Conservation (phyloP, 2,888 invertebrate species). For the Thalpophila matura region DNA sequence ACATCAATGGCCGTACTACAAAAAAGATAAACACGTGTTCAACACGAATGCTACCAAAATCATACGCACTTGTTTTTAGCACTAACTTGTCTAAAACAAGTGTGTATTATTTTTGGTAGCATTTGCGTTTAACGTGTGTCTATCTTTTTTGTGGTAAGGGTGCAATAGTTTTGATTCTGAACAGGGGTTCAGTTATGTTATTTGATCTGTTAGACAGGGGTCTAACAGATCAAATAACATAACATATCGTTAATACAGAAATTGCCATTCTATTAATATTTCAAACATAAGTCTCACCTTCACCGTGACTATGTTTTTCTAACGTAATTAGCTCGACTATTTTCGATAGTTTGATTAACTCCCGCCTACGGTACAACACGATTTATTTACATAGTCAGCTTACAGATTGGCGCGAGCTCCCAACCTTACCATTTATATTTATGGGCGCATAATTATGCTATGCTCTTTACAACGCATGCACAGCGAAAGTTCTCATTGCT, state of each 20-base stretch:
- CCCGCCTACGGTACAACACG: slow-evolving; percentile 71
- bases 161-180: too few species aligned
- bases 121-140: too few species aligned
- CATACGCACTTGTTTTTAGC: too few species aligned
- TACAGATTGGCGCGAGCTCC: slow-evolving; percentile 68
- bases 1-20: too few species aligned
- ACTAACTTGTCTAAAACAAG: too few species aligned
- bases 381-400: slow-evolving; percentile 72
- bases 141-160: too few species aligned
- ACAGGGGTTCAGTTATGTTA: too few species aligned
- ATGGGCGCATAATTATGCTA: slow-evolving; percentile 19
- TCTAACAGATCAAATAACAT: too few species aligned
- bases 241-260: slow-evolving; percentile 7
- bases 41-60: too few species aligned
- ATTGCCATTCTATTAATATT: slow-evolving; percentile 43
- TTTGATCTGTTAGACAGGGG: too few species aligned
- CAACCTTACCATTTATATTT: slow-evolving; percentile 53
- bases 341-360: slow-evolving; percentile 74
- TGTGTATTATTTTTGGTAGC: too few species aligned
- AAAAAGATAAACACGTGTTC: too few species aligned
- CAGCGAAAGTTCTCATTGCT: slow-evolving; percentile 24
- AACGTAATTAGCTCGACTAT: slow-evolving; percentile 62
- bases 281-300: slow-evolving; percentile 47
- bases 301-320: slow-evolving; percentile 53
- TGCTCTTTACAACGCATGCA: slow-evolving; percentile 10